Evolutionary conservation across 1,140 invertebrate species (phyloP), one percentile per base, ranked within the genome.

Genomic region (Trachymyrmex septentrionalis): DNA sequence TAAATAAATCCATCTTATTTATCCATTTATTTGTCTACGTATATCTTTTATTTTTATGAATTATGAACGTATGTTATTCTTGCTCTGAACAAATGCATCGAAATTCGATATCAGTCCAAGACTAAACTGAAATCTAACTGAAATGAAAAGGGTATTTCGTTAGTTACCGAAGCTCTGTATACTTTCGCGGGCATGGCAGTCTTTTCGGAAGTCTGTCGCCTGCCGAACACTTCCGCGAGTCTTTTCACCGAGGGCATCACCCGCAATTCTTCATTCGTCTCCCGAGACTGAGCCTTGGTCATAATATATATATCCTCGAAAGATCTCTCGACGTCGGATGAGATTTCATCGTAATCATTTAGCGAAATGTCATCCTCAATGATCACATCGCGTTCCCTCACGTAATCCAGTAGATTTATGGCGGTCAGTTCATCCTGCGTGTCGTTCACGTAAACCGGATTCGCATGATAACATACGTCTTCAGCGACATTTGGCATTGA

Each of bases 161-260:
- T 81, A 81, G 16, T 81, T 81, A 81, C 64, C 66, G 16, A 81
- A 71, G 24, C 34, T 72, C 34, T 81, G 34, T 19, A n/a, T 44
- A 71, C 53, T 61, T 81, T 81, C 21, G 59, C 30, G 34, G 61
- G 16, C 27, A 48, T 24, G 24, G 86, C 21, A 63, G 73, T 64
- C 53, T 48, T 71, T 55, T 89, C 82, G 14, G 86, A 72, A 57
- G 67, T 48, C 21, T 81, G 63, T 27, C 89, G 76, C 55, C 91
- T 92, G 78, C 87, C 92, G 27, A 95, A 95, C 10, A 90, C 91
- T 57, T 95, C 75, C 0, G 94, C 94, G 3, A 95, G 91, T 85
- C 87, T 93, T 87, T 92, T 94, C 4, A 95, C 95, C 27, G 94
- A 95, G 0, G 94, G 95, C 92, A 95, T 91, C 1, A 90, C 9